Evolutionary conservation across 1,140 invertebrate species (phyloP), one percentile per base, ranked within the genome.

Genomic region (Diorhabda sublineata): DNA sequence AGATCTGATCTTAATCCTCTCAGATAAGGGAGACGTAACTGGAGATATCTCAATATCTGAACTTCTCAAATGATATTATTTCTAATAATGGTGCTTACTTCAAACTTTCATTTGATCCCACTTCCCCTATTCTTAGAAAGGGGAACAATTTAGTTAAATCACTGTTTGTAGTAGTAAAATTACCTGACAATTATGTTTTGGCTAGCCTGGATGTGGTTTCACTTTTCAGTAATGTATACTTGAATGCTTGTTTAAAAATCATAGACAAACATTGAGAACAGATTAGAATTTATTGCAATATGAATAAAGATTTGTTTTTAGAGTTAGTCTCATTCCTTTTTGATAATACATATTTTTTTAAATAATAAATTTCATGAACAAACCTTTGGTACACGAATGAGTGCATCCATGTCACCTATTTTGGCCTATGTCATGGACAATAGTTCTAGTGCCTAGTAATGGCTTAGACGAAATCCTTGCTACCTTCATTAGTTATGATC

Each of bases 201-300:
- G 61, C 61, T 42, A 45, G 61, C 45, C n/a, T 26, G 5, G 60
- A 61, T n/a, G n/a, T 61, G 4, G 60, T 61, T 42, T 61, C 60
- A 6, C n/a, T 61, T 9, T 61, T 61, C 43, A 41, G 26, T 44
- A 61, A 61, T 42, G 60, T 61, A 42, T 42, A 61, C 43, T 44
- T 61, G 41, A 5, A 61, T 41, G 60, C 60, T 8, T 61, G 60
- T 42, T 3, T 61, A 6, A 61, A 42, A 61, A 42, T n/a, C 9
- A 61, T 61, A 42, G 60, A 47, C 43, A 42, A 44, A 44, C 5
- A 44, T 42, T 61, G 60, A 3, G 3, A 26, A 11, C 5, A 6
- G 3, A 61, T 61, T n/a, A n/a, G 41, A 4, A 4, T 5, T 6
- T 9, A 42, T 61, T 61, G 60, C 41, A 61, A 61, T 61, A 61